Base-by-base conservation (phyloP, 2,888 invertebrate species). In the Pterostichus niger region DNA sequence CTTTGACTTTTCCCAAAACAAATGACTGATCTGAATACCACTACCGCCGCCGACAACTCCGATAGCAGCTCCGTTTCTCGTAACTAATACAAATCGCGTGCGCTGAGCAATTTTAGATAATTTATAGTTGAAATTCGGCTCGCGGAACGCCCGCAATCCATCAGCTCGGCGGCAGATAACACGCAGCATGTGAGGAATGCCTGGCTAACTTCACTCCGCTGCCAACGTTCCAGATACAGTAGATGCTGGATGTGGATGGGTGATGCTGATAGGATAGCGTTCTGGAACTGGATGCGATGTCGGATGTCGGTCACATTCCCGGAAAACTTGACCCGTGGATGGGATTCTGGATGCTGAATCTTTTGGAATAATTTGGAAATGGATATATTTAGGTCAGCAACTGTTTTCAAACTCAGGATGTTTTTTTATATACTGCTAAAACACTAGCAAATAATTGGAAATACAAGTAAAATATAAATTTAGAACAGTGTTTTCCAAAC, bases 1-100 rank as follows among this genome's bases (percentile, higher is more conserved):
- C 13, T 44, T 71, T 44, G 71, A 71, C 15, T 71, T 71, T n/a
- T 33, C 15, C 13, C 40, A 7, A 71, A 77, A 77, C 76, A 77
- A 77, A 77, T 77, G 76, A 77, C 54, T 77, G 76, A 77, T 77
- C 56, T 77, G 76, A 77, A 77, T 77, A 77, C n/a, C 76, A 71
- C 44, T 15, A 17, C 10, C 49, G 49, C 10, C 54, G 9, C 7
- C 40, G 40, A 2, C 40, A 40, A 31, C 52, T 46, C 46, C 52
- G 31, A 17, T 31, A 59, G 59, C 15, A 13, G 49, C 40, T 13
- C n/a, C 33, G 17, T 49, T 79, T 35, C 40, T 40, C 59, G 81
- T 73, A 81, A 81, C 81, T 81, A 81, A 81, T 81, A 81, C 81
- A 81, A 81, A 81, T 81, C 81, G 81, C 71, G 81, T 81, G 33